phyloP scores from a whole-genome alignment of 2,113 vertebrate genomes.

The Megaceryle torquata region DNA sequence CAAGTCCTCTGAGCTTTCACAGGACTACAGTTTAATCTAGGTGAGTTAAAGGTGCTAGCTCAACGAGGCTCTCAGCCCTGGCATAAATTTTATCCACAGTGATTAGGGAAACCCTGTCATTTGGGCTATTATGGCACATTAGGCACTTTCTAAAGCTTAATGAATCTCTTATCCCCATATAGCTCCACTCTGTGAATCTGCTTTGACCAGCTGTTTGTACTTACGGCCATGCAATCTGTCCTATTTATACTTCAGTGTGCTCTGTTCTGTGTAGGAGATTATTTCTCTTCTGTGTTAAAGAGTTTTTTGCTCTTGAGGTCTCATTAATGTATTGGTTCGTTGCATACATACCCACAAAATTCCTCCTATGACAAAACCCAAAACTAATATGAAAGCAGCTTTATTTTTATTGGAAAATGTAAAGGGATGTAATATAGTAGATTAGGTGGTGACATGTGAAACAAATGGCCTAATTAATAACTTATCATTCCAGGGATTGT shows the following conservation, averaged over 20 bases:
- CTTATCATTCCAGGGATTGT: neutral
- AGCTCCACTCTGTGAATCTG: constrained; percentile 20
- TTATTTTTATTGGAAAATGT: neutral
- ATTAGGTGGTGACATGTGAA: neutral
- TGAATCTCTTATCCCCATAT: neutral
- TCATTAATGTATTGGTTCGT: neutral
- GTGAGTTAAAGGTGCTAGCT: neutral
- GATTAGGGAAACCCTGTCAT: neutral
- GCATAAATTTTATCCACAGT: neutral
- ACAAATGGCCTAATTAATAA: constrained; percentile 6
- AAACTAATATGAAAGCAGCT: neutral
- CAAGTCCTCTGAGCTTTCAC: neutral
- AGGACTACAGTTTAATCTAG: neutral
- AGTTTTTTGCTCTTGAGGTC: neutral
- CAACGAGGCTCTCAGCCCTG: neutral
- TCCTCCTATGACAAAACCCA: neutral
- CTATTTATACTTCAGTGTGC: constrained; percentile 35
- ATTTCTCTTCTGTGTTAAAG: neutral
- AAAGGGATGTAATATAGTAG: neutral
- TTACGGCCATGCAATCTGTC: constrained; percentile 14
- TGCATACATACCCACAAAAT: neutral
- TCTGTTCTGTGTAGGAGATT: neutral
- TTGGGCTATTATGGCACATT: neutral
- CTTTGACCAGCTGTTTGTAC: constrained; percentile 40
- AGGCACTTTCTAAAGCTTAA: constrained; percentile 18